A percentile compares a stretch with the other conserved stretches of the same genome.
Evolutionary conservation across 2,113 vertebrate species (phyloP).

Genomic region (Prunella himalayana): DNA sequence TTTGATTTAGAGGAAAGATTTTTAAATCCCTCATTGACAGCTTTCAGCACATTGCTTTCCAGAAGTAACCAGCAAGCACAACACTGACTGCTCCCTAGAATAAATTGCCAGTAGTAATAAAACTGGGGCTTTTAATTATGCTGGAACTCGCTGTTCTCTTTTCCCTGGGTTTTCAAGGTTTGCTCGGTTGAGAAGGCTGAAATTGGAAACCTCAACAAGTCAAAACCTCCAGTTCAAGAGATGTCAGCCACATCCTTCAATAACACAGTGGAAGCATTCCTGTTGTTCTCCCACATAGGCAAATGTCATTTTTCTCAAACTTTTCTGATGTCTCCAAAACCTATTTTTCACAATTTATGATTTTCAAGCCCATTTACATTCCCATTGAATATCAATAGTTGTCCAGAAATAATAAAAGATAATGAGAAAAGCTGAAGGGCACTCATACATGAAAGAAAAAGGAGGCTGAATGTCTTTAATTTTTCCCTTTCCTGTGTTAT

Average conservation of each 20-base stretch:
- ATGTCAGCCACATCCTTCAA: not conserved
- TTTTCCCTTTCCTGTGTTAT: not conserved
- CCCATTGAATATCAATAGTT: slow-evolving; percentile 51
- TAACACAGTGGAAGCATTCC: not conserved
- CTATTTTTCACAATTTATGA: slow-evolving; percentile 37
- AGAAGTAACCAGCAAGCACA: not conserved
- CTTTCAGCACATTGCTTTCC: not conserved
- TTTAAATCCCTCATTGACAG: not conserved
- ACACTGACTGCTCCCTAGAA: not conserved
- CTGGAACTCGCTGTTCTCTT: not conserved
- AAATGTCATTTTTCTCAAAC: slow-evolving; percentile 32
- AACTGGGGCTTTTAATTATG: not conserved
- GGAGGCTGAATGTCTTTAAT: slow-evolving; percentile 1
- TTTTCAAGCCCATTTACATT: slow-evolving; percentile 42
- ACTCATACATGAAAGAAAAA: slow-evolving; percentile 9
- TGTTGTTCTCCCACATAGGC: not conserved
- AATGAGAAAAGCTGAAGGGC: slow-evolving; percentile 52
- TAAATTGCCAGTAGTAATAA: not conserved
- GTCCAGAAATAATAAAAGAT: slow-evolving; percentile 45
- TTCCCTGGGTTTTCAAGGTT: not conserved
- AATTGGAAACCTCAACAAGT: not conserved
- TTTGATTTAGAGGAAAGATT: slow-evolving; percentile 12
- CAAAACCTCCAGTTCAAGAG: not conserved
- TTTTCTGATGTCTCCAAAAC: not conserved
- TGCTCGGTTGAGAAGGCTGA: not conserved